phyloP scores from a whole-genome alignment of 2,113 vertebrate species.

The Pipa parva region DNA sequence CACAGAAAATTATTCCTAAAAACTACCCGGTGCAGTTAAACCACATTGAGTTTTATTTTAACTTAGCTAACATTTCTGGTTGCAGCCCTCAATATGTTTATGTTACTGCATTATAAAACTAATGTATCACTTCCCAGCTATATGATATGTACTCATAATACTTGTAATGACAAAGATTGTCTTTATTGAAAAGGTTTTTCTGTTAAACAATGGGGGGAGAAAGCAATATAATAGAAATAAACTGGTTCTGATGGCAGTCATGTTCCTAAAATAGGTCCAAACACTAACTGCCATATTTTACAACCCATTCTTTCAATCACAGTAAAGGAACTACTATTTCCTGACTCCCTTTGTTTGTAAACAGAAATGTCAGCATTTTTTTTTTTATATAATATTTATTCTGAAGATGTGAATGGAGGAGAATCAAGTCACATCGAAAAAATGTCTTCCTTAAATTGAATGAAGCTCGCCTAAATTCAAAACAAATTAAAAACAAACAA shows the following conservation, averaged over 20 bases:
- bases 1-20: too few relatives aligned
- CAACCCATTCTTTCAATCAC: too few relatives aligned
- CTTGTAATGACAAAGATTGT: conserved; percentile 89
- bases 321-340: too few relatives aligned
- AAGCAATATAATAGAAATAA: conserved; percentile 72
- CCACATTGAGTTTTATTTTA: too few relatives aligned
- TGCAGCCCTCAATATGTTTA: background rate
- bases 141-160: conserved; percentile 56
- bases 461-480: conserved; percentile 12
- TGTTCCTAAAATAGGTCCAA: conserved; percentile 38
- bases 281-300: too few relatives aligned
- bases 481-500: background rate
- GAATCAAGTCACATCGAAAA: conserved; percentile 60
- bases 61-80: too few relatives aligned
- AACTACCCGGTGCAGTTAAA: too few relatives aligned
- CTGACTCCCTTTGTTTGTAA: too few relatives aligned
- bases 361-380: too few relatives aligned
- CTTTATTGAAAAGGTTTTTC: conserved; percentile 97
- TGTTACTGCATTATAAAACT: background rate
- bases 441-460: conserved; percentile 56
- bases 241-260: conserved; percentile 64
- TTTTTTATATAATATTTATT: too few relatives aligned
- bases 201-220: conserved; percentile 89
- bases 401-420: too few relatives aligned
- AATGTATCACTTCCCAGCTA: conserved; percentile 32